These are phyloP conservation scores for Apamea epomidion DNA, from an alignment of 2,888 invertebrate genomes.

Conservation along the genomic window DNA sequence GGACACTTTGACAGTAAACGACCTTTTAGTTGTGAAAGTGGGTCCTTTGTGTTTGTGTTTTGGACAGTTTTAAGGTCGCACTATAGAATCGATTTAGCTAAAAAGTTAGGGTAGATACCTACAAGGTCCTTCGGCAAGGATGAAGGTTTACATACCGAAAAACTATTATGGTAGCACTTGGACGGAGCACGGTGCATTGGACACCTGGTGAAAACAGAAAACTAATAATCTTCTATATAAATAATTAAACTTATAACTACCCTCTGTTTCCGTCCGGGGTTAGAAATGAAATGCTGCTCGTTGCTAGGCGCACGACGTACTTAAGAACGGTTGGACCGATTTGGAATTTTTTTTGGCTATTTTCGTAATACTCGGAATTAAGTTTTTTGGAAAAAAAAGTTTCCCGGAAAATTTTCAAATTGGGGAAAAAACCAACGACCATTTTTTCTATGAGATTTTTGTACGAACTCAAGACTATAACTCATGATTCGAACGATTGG, in stretches of 20 bases:
- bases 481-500: too few relatives aligned
- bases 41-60: slow-evolving; percentile 1
- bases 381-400: too few relatives aligned
- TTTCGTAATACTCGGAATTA: too few relatives aligned
- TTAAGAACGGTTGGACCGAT: too few relatives aligned
- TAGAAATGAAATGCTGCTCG: too few relatives aligned
- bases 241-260: neutral
- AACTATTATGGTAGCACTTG: neutral
- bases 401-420: too few relatives aligned
- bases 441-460: too few relatives aligned
- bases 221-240: neutral
- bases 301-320: too few relatives aligned
- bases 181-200: neutral
- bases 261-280: too few relatives aligned
- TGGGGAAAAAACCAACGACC: too few relatives aligned
- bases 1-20: slow-evolving; percentile 13
- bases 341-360: too few relatives aligned
- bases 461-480: too few relatives aligned
- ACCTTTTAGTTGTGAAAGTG: slow-evolving; percentile 8
- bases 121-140: neutral
- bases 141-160: neutral
- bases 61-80: neutral
- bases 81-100: neutral
- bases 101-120: neutral
- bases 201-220: neutral